phyloP scores from a whole-genome alignment of 2,797 vertebrate species.

The Pipistrellus pygmaeus region DNA sequence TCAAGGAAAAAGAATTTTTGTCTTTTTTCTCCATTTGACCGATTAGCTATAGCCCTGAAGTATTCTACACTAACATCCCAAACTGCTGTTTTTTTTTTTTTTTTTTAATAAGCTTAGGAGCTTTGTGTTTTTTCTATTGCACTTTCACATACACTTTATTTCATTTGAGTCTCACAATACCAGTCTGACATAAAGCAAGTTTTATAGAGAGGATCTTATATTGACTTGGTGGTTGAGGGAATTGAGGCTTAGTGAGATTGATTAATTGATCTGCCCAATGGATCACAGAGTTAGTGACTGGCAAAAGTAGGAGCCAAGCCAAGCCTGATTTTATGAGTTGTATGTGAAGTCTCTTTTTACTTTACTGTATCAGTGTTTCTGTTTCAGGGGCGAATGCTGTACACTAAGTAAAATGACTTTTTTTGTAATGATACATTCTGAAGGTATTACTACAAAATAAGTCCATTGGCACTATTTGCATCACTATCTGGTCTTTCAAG shows the following conservation, averaged over 20 bases:
- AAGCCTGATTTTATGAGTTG: background rate
- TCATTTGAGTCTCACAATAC: background rate
- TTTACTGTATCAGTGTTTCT: slow-evolving; percentile 35
- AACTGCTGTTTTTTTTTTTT: background rate
- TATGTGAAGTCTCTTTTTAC: slow-evolving; percentile 48
- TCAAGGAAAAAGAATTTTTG: slow-evolving; percentile 15
- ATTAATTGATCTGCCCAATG: background rate
- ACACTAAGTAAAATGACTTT: background rate
- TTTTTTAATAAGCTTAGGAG: background rate
- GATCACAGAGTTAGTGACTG: background rate
- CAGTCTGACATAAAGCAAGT: background rate
- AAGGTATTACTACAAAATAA: slow-evolving; percentile 17
- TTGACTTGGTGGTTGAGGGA: slow-evolving; percentile 12
- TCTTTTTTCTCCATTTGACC: background rate
- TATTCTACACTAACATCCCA: background rate
- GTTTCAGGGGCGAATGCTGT: background rate
- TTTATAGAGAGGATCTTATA: slow-evolving; percentile 31
- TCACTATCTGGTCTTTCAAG: slow-evolving; percentile 37
- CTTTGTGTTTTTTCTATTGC: background rate
- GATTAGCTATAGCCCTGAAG: background rate
- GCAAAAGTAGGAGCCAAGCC: background rate
- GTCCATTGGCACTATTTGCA: slow-evolving; percentile 16
- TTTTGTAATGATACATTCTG: background rate
- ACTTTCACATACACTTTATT: slow-evolving; percentile 1
- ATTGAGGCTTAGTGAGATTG: background rate